phyloP scores from a whole-genome alignment of 2,113 vertebrate genomes.

The Nettapus auritus region DNA sequence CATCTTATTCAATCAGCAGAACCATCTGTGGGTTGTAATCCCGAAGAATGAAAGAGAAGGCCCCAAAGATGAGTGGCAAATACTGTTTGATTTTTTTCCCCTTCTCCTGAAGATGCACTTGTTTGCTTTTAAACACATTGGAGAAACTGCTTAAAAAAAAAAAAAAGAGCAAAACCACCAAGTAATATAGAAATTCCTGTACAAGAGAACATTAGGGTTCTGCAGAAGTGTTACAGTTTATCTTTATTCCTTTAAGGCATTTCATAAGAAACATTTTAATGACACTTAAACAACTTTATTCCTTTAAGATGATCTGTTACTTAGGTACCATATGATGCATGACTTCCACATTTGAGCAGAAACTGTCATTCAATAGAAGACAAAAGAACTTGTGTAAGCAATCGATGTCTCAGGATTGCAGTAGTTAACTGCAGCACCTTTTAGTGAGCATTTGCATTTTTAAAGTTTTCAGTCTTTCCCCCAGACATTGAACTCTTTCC shows the following conservation, averaged over 20 bases:
- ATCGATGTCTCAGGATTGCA: neutral
- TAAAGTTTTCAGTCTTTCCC: slow-evolving; percentile 37
- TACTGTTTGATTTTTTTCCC: neutral
- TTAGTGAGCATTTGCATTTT: neutral
- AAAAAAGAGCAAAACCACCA: neutral
- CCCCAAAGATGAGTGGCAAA: slow-evolving; percentile 12
- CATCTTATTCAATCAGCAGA: slow-evolving; percentile 4
- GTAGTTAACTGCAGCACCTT: neutral
- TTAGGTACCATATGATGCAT: slow-evolving; percentile 34
- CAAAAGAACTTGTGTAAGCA: slow-evolving; percentile 8
- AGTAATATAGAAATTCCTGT: slow-evolving; percentile 60
- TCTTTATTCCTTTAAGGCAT: slow-evolving; percentile 71
- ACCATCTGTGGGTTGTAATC: slow-evolving; percentile 42
- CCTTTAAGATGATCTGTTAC: slow-evolving; percentile 47
- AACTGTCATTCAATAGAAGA: slow-evolving; percentile 18
- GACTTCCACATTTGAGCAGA: slow-evolving; percentile 29
- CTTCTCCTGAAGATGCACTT: slow-evolving; percentile 41
- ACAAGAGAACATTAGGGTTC: slow-evolving; percentile 49
- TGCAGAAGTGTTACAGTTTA: slow-evolving; percentile 55
- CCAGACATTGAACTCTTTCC: neutral
- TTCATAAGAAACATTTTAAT: slow-evolving; percentile 55
- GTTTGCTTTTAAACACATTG: slow-evolving; percentile 15
- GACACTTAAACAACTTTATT: slow-evolving; percentile 61
- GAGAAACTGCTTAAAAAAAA: slow-evolving; percentile 20
- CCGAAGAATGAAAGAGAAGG: slow-evolving; percentile 48